Evolutionary conservation across 2,888 invertebrate species (phyloP).

Genomic region (Nemapogon koenigi): DNA sequence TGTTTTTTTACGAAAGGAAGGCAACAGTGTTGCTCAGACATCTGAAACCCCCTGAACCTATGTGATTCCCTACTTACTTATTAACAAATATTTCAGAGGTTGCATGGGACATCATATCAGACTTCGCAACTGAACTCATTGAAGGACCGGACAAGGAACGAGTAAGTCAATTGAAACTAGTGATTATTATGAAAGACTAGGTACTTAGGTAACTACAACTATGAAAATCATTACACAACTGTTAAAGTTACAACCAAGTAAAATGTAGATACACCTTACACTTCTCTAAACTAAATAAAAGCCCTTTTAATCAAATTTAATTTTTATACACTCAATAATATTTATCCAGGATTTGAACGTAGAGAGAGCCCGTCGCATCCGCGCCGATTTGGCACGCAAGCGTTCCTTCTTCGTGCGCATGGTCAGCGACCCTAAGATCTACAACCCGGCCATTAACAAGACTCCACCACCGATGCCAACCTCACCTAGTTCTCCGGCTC

Average conservation of each 20-base stretch:
- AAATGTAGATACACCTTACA: too few relatives aligned
- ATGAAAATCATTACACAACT: too few relatives aligned
- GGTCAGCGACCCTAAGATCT: conserved; percentile 97
- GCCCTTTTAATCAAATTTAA: too few relatives aligned
- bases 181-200: too few relatives aligned
- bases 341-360: conserved; percentile 76
- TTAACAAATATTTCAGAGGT: conserved; percentile 70
- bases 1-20: too few relatives aligned
- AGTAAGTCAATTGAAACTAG: too few relatives aligned
- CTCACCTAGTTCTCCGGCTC: conserved; percentile 56
- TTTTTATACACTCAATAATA: too few relatives aligned
- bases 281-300: too few relatives aligned
- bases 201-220: too few relatives aligned
- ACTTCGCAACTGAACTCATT: conserved; percentile 79
- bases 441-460: conserved; percentile 89
- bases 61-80: background rate
- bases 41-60: too few relatives aligned
- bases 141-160: conserved; percentile 72
- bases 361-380: conserved; percentile 75
- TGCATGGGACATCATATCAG: conserved; percentile 85
- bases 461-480: conserved; percentile 68
- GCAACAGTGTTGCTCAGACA: too few relatives aligned
- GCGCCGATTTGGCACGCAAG: conserved; percentile 86
- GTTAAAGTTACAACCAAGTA: too few relatives aligned
- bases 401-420: conserved; percentile 96